Base-by-base conservation (phyloP, 2,797 vertebrate species). In the Myripristis murdjan region DNA sequence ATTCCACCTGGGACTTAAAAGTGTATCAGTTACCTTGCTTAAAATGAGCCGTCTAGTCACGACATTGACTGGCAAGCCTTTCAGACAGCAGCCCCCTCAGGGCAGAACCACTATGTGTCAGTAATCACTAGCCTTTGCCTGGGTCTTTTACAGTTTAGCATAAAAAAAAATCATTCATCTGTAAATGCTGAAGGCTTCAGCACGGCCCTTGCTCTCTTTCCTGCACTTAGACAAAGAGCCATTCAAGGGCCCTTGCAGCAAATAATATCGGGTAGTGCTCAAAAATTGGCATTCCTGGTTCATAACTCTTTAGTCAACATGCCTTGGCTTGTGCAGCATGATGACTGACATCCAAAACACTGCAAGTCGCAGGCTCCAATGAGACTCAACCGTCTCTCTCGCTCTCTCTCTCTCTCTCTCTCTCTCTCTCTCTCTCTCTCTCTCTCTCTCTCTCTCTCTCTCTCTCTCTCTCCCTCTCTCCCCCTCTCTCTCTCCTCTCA, bases 211-310 rank as follows among this genome's bases (percentile, higher is more conserved):
- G 66, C 58, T 64, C 66, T 62, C 54, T 61, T 65, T 62, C 79
- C 70, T 62, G 64, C 58, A 28, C 51, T 77, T 63, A 85, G 60
- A 93, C 89, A 95, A 94, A 93, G 85, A 85, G 53, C 66, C 78
- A 89, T 93, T 94, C 80, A 92, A 84, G 72, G 61, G 64, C 83
- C 80, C 76, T 89, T 4, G 61, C 81, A 83, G 81, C 74, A 90
- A 93, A 92, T 93, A 24, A 93, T 94, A 93, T 92, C 60, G 82
- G 81, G 81, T 87, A 79, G 84, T 53, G 70, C 85, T 90, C 68
- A 64, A 79, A 85, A 91, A 87, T 77, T 91, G 88, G 69, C 92
- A 94, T 94, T 92, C 92, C 88, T 87, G 85, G 58, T 70, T 79
- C 78, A 84, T 89, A 91, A 92, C 85, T 93, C 83, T 87, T 79